Conservation (phyloP, 2,113 vertebrate genomes). For the Trematocara unimaculatum region DNA sequence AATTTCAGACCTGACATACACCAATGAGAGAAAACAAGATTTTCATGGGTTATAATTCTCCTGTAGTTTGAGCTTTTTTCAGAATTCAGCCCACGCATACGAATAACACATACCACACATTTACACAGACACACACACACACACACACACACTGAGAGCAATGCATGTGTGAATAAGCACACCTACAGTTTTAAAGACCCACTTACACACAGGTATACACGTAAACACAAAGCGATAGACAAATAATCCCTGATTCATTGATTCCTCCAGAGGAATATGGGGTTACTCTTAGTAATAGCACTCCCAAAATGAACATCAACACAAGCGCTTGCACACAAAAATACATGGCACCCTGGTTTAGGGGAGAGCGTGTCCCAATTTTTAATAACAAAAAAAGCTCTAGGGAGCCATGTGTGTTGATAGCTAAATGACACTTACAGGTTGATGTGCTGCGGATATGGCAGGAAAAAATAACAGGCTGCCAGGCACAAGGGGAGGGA, state of each 20-base stretch:
- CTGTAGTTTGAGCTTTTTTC: neutral
- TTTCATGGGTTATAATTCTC: neutral
- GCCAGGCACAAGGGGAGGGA: constrained; percentile 36
- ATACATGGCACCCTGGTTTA: constrained; percentile 20
- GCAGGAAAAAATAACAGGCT: constrained; percentile 47
- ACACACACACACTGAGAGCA: neutral
- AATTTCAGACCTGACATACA: neutral
- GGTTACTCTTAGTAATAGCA: constrained; percentile 53
- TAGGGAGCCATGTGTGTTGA: constrained; percentile 55
- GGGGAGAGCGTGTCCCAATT: constrained; percentile 42
- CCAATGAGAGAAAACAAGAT: constrained; percentile 5
- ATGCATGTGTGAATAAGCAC: neutral
- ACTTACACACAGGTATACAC: neutral
- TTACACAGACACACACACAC: neutral
- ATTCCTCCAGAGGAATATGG: constrained; percentile 42
- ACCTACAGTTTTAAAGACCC: neutral
- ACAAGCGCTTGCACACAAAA: constrained; percentile 4
- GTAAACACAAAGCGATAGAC: neutral
- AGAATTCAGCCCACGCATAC: neutral
- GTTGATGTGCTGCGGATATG: constrained; percentile 53
- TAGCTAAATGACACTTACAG: constrained; percentile 69
- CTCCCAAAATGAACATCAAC: constrained; percentile 42
- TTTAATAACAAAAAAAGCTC: constrained; percentile 67
- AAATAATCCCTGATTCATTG: constrained; percentile 28
- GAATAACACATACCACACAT: neutral